A percentile compares a stretch with the other conserved stretches of the same genome.
Conservation (phyloP, 2,113 vertebrate genomes). For the Poeciliopsis occidentalis region DNA sequence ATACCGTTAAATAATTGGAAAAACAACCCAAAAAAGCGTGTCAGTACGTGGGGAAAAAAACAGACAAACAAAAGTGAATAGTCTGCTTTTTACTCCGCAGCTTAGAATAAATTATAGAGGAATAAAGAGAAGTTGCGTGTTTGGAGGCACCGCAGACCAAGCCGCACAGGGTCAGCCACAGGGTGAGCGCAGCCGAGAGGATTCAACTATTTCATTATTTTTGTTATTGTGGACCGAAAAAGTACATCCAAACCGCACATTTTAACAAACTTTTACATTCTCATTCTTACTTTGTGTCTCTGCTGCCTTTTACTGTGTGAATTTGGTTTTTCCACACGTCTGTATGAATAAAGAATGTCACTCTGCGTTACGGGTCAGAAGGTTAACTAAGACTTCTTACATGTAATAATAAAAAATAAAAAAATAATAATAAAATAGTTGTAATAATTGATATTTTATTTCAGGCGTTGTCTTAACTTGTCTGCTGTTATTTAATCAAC, state of each 20-base stretch:
- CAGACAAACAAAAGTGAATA: not conserved
- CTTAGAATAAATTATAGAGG: not conserved
- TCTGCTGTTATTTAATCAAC: not conserved
- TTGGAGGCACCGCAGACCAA: not conserved
- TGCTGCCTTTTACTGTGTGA: too few relatives aligned
- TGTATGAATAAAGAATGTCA: too few relatives aligned
- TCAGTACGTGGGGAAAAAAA: not conserved
- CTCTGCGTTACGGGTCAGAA: too few relatives aligned
- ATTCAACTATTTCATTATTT: not conserved
- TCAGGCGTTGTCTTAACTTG: not conserved
- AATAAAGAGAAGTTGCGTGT: not conserved
- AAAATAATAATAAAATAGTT: not conserved
- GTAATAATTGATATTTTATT: not conserved
- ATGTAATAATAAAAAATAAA: too few relatives aligned
- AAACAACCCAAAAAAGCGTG: too few relatives aligned
- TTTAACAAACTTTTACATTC: too few relatives aligned
- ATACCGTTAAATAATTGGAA: not conserved
- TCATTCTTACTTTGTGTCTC: too few relatives aligned
- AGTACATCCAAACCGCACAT: too few relatives aligned
- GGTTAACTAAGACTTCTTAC: too few relatives aligned
- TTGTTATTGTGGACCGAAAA: too few relatives aligned
- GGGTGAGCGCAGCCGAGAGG: not conserved
- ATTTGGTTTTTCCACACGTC: too few relatives aligned
- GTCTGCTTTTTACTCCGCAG: not conserved
- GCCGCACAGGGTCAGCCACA: not conserved